Evolutionary conservation across 2,888 invertebrate species (phyloP), one percentile per base, ranked within the genome.

Genomic region (Nemotelus pantherinus): DNA sequence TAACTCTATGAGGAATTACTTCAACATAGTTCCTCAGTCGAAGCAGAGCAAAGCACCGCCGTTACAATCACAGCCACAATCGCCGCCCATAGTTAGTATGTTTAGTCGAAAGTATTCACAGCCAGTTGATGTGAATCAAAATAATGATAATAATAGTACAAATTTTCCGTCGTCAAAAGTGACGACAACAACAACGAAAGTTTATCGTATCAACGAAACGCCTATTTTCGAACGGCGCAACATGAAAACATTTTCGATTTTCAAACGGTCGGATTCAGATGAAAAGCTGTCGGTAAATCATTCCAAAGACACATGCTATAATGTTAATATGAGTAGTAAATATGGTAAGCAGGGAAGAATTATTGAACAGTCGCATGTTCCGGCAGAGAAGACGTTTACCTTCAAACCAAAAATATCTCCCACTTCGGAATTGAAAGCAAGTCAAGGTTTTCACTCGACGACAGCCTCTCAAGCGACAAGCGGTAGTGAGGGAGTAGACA

Each of bases 161-260:
- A 77, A 64, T 83, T 83, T n/a, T 84, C 84, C 4, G 82, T 82
- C 70, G n/a, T 25, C 7, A 10, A 39, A 39, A 6, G 4, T 2
- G 78, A 79, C 10, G 48, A 80, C 2, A 78, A 82, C 77, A 5
- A 79, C 7, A 6, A 60, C 76, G n/a, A 80, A 79, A 60, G 68
- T 81, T 74, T 85, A 85, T 81, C 85, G 87, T 70, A 83, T 87
- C n/a, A 86, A 87, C 82, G 87, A 87, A 76, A 87, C 87, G 5
- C 87, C 87, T 0, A 85, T 87, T 45, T 86, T 87, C 78, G 87
- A 86, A 0, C 81, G 87, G 1, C 84, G 84, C 2, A 80, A 79
- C 68, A 76, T 80, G 39, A 76, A 74, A 65, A 80, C 64, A 39
- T 79, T 80, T 76, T 77, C 79, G 39, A 68, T 81, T 39, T 81